Evolutionary conservation across 2,797 vertebrate species (phyloP).

Genomic region (Diceros bicornis): DNA sequence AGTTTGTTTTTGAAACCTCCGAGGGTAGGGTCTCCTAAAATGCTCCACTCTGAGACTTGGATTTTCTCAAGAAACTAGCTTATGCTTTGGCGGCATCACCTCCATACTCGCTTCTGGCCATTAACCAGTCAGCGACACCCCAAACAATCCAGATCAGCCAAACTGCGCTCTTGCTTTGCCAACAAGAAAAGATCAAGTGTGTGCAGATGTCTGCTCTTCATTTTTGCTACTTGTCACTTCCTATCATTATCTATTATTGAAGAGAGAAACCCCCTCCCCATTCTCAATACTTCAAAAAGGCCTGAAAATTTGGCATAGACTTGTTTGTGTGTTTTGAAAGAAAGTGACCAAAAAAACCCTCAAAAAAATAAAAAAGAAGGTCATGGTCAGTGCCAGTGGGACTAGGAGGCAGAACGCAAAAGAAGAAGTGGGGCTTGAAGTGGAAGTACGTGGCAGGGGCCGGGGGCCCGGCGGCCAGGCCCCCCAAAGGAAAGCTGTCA

Average conservation of each 20-base stretch:
- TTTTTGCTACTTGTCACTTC: constrained; percentile 61
- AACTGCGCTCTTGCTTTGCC: constrained; percentile 72
- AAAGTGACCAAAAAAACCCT: background rate
- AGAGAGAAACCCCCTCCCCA: constrained; percentile 14
- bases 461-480: constrained; percentile 82
- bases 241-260: constrained; percentile 24
- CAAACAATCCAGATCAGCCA: constrained; percentile 35
- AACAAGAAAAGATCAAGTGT: constrained; percentile 81
- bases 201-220: constrained; percentile 68
- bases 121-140: constrained; percentile 60
- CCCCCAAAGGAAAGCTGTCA: constrained; percentile 85
- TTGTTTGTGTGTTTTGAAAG: constrained; percentile 78
- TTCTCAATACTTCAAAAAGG: constrained; percentile 65
- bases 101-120: background rate
- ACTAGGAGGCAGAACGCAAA: constrained; percentile 77
- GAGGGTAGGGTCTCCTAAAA: constrained; percentile 25
- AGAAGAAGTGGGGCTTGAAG: constrained; percentile 76
- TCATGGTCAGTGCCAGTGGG: constrained; percentile 36
- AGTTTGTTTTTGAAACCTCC: background rate
- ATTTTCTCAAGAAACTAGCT: constrained; percentile 66
- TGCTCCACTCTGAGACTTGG: background rate
- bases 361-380: background rate
- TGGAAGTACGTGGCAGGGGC: constrained; percentile 72
- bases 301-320: constrained; percentile 73
- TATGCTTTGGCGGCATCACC: constrained; percentile 16